Evolutionary conservation across 2,113 vertebrate genomes (phyloP), one percentile per base, ranked within the genome.

Genomic region (Sceloporus tristichus): DNA sequence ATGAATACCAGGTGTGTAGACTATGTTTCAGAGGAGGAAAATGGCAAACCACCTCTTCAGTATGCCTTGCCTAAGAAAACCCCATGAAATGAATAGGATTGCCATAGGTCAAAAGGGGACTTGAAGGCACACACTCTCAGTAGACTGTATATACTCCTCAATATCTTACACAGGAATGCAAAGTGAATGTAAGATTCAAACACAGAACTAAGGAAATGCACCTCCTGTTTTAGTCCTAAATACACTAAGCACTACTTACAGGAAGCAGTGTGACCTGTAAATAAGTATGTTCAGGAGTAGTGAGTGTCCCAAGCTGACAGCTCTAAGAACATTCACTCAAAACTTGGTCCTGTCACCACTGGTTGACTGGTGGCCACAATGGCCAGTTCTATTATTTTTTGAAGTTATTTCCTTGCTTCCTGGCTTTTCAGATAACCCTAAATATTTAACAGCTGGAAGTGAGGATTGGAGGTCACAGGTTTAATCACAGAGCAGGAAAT

Each of bases 401-500:
- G 70, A 81, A 75, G 10, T 14, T 87, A 4, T 82, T 87, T 42
- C 59, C 73, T 40, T 83, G 40, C 8, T 53, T 77, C 21, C 29
- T 56, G 14, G 11, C 59, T 77, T 88, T 83, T 73, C 42, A 77
- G 53, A 21, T 76, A 76, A 75, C 27, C 48, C 23, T 75, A 83
- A 77, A 68, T 54, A 68, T 48, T 53, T 13, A 83, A 65, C 59
- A 82, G 53, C n/a, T 77, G 74, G 21, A 83, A 85, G 42, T 40
- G 56, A 34, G 9, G 80, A 68, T 83, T 88, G 87, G 73, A 70
- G 81, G 42, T 62, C n/a, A 88, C 80, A 88, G 87, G 87, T 83
- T 88, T 83, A 88, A 88, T 88, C 87, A 83, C 80, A 16, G 87
- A 77, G 73, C 23, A 83, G 80, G 80, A 88, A 83, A 56, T 88